phyloP scores from a whole-genome alignment of 1,140 invertebrate genomes.

The Cephus cinctus region DNA sequence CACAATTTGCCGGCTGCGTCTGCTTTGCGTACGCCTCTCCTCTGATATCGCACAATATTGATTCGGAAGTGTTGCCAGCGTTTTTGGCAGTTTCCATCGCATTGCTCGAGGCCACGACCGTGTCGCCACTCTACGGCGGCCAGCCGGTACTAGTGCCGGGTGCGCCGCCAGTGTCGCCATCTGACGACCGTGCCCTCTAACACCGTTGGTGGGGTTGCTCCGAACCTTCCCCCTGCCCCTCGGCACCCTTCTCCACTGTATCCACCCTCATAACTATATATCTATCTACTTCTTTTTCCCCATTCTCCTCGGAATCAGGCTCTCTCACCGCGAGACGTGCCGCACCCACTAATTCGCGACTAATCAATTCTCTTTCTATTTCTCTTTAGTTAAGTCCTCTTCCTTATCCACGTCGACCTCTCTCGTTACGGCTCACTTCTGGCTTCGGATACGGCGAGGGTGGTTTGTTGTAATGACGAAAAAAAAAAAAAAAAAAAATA shows the following conservation, averaged over 20 bases:
- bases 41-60: too few species aligned
- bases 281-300: not conserved
- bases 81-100: too few species aligned
- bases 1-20: too few species aligned
- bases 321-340: slow-evolving; percentile 21
- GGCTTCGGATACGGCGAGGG: not conserved
- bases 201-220: slow-evolving; percentile 19
- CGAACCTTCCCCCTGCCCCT: slow-evolving; percentile 1
- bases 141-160: too few species aligned
- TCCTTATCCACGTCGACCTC: not conserved
- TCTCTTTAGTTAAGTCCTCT: not conserved
- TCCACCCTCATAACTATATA: slow-evolving; percentile 1
- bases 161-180: slow-evolving; percentile 18
- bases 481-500: not conserved
- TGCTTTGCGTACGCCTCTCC: too few species aligned
- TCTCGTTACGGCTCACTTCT: slow-evolving; percentile 1
- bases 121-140: too few species aligned
- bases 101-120: too few species aligned
- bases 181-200: slow-evolving; percentile 36
- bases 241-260: slow-evolving; percentile 2
- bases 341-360: slow-evolving; percentile 28
- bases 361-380: slow-evolving; percentile 22
- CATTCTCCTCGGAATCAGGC: slow-evolving; percentile 1
- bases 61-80: too few species aligned
- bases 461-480: not conserved